A percentile compares a stretch with the other conserved stretches of the same genome.
Conservation (phyloP, 2,113 vertebrate genomes). For the Spizaetus ornatus region DNA sequence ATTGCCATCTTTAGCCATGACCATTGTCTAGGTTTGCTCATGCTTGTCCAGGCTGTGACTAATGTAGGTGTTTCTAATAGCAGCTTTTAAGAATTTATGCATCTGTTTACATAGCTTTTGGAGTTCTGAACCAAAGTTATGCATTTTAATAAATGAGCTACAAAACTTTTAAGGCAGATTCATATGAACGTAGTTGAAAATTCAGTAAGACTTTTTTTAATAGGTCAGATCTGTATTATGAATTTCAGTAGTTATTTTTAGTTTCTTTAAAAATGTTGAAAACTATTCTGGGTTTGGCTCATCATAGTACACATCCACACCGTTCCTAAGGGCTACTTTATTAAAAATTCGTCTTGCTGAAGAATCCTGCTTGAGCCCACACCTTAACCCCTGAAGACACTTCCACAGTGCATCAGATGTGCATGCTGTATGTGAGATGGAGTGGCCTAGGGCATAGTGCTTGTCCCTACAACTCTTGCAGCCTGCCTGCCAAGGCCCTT, state of each 20-base stretch:
- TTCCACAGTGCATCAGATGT: neutral
- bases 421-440: fast-evolving
- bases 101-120: neutral
- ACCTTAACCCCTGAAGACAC: neutral
- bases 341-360: neutral
- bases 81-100: neutral
- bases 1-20: neutral
- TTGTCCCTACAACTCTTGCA: neutral
- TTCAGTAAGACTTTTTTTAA: neutral
- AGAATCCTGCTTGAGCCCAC: neutral
- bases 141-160: neutral
- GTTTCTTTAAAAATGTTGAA: neutral
- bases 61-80: neutral
- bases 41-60: neutral
- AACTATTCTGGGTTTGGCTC: neutral
- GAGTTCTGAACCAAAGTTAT: neutral
- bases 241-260: neutral
- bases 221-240: neutral
- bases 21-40: neutral
- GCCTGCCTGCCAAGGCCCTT: neutral
- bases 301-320: neutral
- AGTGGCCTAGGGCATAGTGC: fast-evolving
- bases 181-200: neutral
- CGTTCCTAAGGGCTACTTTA: neutral
- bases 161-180: neutral